Evolutionary conservation across 2,888 invertebrate species (phyloP).

Genomic region (Phyto melanocephala): DNA sequence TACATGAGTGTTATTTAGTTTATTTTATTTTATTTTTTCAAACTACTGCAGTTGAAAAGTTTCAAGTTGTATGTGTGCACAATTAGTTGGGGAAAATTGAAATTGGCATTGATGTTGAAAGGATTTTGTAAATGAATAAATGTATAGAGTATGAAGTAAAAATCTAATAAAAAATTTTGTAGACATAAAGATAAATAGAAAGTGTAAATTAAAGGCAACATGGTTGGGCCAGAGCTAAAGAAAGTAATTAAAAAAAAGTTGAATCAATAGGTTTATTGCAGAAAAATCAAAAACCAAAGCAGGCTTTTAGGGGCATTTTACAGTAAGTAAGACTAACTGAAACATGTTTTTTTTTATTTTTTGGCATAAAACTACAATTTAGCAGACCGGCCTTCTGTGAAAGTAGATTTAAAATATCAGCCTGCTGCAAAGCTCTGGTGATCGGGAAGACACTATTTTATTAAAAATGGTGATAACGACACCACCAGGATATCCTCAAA

Average conservation of each 20-base stretch:
- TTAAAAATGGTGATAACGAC: too few relatives aligned
- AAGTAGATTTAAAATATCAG: too few relatives aligned
- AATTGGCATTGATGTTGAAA: constrained; percentile 65
- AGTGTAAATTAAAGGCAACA: constrained; percentile 51
- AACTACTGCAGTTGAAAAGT: constrained; percentile 51
- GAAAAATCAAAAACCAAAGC: background rate
- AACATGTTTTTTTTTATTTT: too few relatives aligned
- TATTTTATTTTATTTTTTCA: background rate
- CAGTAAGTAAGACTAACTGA: background rate
- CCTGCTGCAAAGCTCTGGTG: too few relatives aligned
- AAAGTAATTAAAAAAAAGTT: background rate
- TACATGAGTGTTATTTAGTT: constrained; percentile 23
- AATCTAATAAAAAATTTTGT: constrained; percentile 26
- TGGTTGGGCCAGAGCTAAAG: background rate
- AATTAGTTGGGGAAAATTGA: constrained; percentile 47
- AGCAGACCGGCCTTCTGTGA: too few relatives aligned
- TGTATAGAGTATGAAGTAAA: background rate
- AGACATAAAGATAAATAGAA: constrained; percentile 63
- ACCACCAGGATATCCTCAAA: too few relatives aligned
- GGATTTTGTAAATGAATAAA: constrained; percentile 46
- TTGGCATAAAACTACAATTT: too few relatives aligned
- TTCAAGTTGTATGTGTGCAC: constrained; percentile 37
- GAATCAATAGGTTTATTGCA: background rate
- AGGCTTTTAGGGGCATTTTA: background rate
- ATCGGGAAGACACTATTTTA: too few relatives aligned